These are phyloP conservation scores for Tetragonisca angustula DNA, from an alignment of 2,888 invertebrate species.

Conservation along the genomic window DNA sequence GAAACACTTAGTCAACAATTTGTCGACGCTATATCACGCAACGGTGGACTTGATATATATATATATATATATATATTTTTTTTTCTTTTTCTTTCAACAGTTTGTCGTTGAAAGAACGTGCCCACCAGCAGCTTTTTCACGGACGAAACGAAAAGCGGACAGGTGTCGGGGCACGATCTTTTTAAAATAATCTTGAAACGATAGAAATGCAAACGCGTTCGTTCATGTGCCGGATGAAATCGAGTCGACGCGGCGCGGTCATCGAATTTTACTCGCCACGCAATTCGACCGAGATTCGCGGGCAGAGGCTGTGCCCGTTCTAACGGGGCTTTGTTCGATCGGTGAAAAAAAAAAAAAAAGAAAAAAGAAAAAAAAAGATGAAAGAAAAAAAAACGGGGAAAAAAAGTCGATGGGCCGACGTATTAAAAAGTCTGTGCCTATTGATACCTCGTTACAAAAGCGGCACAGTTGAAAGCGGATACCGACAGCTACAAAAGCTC, in stretches of 20 bases:
- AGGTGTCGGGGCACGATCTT: too few species aligned
- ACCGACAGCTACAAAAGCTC: constrained; percentile 58
- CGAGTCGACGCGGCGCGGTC: constrained; percentile 5
- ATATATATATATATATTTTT: too few species aligned
- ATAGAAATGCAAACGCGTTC: background rate
- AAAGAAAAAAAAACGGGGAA: background rate
- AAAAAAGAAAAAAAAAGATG: background rate
- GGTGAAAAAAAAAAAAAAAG: constrained; percentile 5
- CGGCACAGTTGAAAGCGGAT: constrained; percentile 57
- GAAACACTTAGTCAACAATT: background rate
- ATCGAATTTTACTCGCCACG: constrained; percentile 55
- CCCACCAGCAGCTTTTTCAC: too few species aligned
- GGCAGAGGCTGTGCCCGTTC: constrained; percentile 31
- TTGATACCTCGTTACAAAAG: constrained; percentile 71
- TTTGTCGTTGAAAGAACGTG: too few species aligned
- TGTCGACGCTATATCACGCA: background rate
- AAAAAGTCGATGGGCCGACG: constrained; percentile 55
- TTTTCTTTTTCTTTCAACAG: too few species aligned
- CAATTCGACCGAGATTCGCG: constrained; percentile 47
- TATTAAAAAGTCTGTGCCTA: constrained; percentile 68
- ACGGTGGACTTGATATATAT: too few species aligned
- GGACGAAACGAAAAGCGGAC: too few species aligned
- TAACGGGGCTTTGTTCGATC: constrained; percentile 47
- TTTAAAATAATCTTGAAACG: background rate
- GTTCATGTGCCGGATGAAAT: constrained; percentile 20